These are phyloP conservation scores for Falco concolor DNA, from an alignment of 2,797 vertebrate species.

Conservation along the genomic window DNA sequence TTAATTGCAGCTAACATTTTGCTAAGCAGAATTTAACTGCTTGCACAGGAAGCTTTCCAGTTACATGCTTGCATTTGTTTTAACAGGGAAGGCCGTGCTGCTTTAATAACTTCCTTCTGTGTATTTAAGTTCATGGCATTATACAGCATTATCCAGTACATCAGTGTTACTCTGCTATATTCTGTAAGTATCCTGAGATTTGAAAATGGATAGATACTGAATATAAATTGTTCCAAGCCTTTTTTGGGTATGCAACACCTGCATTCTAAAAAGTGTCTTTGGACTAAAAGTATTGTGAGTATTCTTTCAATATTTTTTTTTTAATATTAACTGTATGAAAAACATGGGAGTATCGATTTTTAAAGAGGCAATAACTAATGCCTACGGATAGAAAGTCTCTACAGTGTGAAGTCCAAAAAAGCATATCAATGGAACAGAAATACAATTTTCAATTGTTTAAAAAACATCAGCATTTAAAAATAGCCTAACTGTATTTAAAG, in stretches of 20 bases:
- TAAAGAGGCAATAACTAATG: neutral
- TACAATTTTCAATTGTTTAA: neutral
- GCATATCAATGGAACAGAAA: neutral
- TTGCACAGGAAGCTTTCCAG: neutral
- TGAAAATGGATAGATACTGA: neutral
- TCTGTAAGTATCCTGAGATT: constrained; percentile 80
- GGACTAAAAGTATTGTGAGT: neutral
- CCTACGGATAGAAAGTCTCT: neutral
- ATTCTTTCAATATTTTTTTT: neutral
- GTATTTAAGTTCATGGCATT: constrained; percentile 99
- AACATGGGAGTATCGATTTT: neutral
- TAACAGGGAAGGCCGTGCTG: constrained; percentile 93
- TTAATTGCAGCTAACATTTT: neutral
- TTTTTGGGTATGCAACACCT: neutral
- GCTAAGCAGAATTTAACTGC: neutral
- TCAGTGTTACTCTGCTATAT: constrained; percentile 94
- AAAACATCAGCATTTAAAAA: neutral
- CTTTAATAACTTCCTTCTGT: constrained; percentile 97
- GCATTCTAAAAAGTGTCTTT: neutral
- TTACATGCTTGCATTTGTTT: constrained; percentile 35
- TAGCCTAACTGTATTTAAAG: neutral
- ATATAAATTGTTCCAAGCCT: neutral
- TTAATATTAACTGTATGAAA: neutral
- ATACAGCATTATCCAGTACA: constrained; percentile 98
- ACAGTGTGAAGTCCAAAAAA: neutral